Conservation (phyloP, 2,888 invertebrate species). For the Bugula neritina region DNA sequence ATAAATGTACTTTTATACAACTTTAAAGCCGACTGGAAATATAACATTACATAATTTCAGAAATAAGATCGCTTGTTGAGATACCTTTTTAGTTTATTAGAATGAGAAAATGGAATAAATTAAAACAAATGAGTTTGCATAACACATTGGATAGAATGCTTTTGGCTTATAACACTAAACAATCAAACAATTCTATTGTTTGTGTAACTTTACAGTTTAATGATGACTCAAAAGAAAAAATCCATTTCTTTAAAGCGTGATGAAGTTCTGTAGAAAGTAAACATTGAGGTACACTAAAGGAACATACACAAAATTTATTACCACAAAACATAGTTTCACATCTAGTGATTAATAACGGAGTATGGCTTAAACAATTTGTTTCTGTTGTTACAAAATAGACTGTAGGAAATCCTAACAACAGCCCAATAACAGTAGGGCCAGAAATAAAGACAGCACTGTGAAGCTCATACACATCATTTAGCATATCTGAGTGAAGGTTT, state of each 20-base stretch:
- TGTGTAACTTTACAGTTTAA: neutral
- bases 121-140: no score
- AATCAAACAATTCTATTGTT: neutral
- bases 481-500: neutral
- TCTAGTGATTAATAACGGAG: neutral
- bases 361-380: neutral
- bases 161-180: neutral
- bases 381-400: neutral
- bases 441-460: neutral
- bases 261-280: neutral
- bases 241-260: neutral
- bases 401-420: neutral
- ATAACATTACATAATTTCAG: no score
- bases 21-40: no score
- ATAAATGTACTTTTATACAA: no score
- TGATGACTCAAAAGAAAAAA: neutral
- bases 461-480: neutral
- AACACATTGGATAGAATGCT: no score
- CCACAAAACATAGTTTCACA: neutral
- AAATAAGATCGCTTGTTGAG: no score
- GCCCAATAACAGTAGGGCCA: neutral
- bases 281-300: conserved; percentile 7
- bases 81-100: no score
- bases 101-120: no score
- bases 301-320: neutral